Evolutionary conservation across 2,797 vertebrate species (phyloP).

Genomic region (Vipera latastei): DNA sequence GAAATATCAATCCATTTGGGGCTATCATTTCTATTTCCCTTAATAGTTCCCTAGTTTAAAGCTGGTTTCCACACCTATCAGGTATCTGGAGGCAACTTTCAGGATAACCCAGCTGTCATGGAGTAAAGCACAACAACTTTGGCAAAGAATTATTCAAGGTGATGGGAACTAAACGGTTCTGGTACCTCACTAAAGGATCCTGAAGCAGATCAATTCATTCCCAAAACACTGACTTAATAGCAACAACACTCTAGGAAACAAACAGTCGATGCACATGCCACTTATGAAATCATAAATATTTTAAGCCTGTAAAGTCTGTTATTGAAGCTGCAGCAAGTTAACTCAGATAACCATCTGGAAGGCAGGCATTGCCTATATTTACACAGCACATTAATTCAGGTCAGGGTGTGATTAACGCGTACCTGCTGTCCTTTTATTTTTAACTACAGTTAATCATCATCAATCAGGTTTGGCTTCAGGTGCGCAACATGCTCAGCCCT

Average conservation of each 20-base stretch:
- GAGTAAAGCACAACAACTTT: background rate
- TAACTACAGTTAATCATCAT: background rate
- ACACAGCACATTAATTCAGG: background rate
- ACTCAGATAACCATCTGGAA: background rate
- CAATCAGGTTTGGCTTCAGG: background rate
- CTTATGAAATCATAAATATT: background rate
- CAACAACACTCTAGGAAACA: background rate
- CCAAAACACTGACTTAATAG: background rate
- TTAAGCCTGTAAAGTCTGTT: background rate
- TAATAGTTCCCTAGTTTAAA: background rate
- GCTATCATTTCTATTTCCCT: background rate
- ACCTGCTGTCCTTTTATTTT: background rate
- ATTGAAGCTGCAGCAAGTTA: background rate
- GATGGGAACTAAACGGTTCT: background rate
- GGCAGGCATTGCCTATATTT: background rate
- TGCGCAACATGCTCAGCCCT: background rate
- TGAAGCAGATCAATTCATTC: background rate
- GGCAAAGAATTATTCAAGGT: background rate
- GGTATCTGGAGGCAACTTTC: background rate
- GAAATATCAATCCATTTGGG: background rate
- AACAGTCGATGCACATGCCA: background rate
- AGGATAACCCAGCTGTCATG: background rate
- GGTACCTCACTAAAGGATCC: background rate
- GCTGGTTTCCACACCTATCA: background rate
- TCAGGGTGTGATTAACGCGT: background rate